Evolutionary conservation across 2,888 invertebrate species (phyloP), one percentile per base, ranked within the genome.

Genomic region (Pyrrhosoma nymphula): DNA sequence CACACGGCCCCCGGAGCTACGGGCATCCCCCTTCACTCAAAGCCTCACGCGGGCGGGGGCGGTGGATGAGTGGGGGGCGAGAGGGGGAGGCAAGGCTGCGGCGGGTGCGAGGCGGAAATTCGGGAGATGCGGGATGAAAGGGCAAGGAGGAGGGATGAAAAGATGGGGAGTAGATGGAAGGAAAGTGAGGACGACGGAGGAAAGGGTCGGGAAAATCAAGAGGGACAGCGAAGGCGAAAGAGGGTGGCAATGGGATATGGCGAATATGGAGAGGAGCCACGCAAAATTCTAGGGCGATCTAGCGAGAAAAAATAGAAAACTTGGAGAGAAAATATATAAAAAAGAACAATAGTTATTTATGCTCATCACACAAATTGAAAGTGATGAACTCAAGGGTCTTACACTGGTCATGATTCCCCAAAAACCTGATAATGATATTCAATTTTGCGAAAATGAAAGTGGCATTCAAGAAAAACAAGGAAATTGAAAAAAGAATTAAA

Each of bases 11-110:
- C 93, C 47, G 30, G 69, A 47, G 47, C 69, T 26, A 18, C 69
- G 35, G n/a, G 93, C 55, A 75, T 75, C 93, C 93, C 93, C 47
- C 69, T 93, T 93, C 93, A 93, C 93, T 93, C 75, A 93, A 93
- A 93, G 91, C 91, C 91, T 56, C 30, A 23, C 55, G 39, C 56
- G 47, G 47, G 47, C 47, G 56, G 56, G 47, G 47, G 8, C 8
- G 47, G 56, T 18, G 35, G 60, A n/a, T 23, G 39, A 23, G 16
- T n/a, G 93, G 69, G 63, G 47, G n/a, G 30, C 39, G 63, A 39
- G 30, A 35, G 35, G 16, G 60, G 91, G 56, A 16, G 60, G 35
- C 23, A 23, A 63, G 35, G 47, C 47, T 47, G 47, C 47, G 60
- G 91, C n/a, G 56, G n/a, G 30, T 16, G 56, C 26, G 91, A 60